Evolutionary conservation across 2,113 vertebrate species (phyloP), one percentile per base, ranked within the genome.

Genomic region (Orthonyx spaldingii): DNA sequence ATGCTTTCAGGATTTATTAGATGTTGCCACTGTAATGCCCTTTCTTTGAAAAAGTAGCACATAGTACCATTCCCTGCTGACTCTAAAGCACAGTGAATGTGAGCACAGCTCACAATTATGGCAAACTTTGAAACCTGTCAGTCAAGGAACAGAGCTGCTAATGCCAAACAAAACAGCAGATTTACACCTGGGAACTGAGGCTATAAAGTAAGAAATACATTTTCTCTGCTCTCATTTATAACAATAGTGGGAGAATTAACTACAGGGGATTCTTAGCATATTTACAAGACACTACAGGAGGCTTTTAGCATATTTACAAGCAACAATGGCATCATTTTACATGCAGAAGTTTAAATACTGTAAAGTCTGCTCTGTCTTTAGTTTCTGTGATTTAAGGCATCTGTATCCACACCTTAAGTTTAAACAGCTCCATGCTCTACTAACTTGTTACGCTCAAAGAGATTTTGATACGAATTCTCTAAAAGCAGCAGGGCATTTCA

Each of bases 251-350:
- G 16, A 30, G 33, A 94, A 79, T 65, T 88, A 92, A 88, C 94
- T 93, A 94, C 87, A 94, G 95, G 93, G 69, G 88, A 70, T 94
- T 79, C 75, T 97, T 92, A 95, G 81, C 90, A 96, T 96, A 97
- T 95, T 97, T 97, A 96, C 93, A 91, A 91, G 93, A 82, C 66
- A 20, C 89, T 90, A 80, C 93, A 95, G 95, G 94, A 96, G 76
- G 65, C 28, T 84, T 94, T 97, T 94, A 97, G 90, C 94, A 91
- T 96, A 96, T 95, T 97, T 97, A 96, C 90, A 96, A 90, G 93
- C 69, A 96, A 91, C 76, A 91, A 23, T 65, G 52, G 72, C 79
- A 96, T 76, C 39, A 82, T 93, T 97, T 94, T 90, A 87, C 75
- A 93, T 75, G 72, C 61, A 75, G 79, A 94, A 94, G 52, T 96